Conservation (phyloP, 1,140 invertebrate genomes). For the Psix sp. region DNA sequence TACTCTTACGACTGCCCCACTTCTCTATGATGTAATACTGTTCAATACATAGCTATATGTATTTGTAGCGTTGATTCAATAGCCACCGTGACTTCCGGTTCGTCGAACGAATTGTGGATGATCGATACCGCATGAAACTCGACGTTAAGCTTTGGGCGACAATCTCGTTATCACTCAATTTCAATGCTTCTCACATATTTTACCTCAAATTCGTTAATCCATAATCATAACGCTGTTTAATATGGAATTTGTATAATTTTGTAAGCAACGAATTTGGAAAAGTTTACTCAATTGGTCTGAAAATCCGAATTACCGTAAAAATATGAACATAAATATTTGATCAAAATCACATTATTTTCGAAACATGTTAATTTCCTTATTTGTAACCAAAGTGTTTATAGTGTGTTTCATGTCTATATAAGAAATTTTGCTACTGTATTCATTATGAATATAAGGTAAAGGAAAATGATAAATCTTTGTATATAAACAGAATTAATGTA, state of each 20-base stretch:
- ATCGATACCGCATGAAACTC: conserved; percentile 56
- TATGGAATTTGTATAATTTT: background rate
- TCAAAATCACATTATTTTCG: too few relatives aligned
- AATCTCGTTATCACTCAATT: conserved; percentile 56
- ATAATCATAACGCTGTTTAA: too few relatives aligned
- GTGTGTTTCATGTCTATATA: too few relatives aligned
- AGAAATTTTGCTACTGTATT: too few relatives aligned
- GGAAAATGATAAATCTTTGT: too few relatives aligned
- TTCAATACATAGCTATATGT: conserved; percentile 46
- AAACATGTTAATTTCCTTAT: too few relatives aligned
- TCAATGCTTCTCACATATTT: conserved; percentile 39
- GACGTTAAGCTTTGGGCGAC: conserved; percentile 43
- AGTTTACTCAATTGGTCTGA: too few relatives aligned
- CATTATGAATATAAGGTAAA: too few relatives aligned
- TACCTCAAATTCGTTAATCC: conserved; percentile 28
- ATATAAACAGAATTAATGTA: conserved; percentile 39
- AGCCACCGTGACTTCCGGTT: conserved; percentile 57
- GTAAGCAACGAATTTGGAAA: background rate
- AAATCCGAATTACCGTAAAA: too few relatives aligned
- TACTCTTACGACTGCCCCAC: conserved; percentile 48
- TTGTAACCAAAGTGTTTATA: too few relatives aligned
- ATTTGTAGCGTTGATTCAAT: conserved; percentile 58
- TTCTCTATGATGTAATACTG: conserved; percentile 52
- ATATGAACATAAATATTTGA: too few relatives aligned
- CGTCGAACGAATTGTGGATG: conserved; percentile 58